A percentile compares a stretch with the other conserved stretches of the same genome.
These are phyloP conservation scores for Suncus etruscus DNA, from an alignment of 2,113 vertebrate genomes.

Conservation along the genomic window DNA sequence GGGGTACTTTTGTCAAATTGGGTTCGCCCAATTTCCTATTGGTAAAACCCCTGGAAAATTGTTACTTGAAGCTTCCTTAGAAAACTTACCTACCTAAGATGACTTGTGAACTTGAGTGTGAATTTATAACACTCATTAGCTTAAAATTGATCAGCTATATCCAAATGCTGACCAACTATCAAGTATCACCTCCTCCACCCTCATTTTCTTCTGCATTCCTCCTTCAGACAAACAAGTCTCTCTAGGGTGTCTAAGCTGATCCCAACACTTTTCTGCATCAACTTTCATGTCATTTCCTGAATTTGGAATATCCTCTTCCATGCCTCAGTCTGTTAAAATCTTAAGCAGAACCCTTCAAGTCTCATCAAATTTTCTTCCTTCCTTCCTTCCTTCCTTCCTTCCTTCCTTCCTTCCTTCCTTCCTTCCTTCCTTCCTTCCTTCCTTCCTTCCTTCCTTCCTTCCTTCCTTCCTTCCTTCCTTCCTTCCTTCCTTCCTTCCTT, in stretches of 20 bases:
- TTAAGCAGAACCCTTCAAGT: neutral
- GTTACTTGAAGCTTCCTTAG: neutral
- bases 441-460: too few relatives aligned
- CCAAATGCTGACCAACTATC: neutral
- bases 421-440: too few relatives aligned
- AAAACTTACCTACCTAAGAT: slow-evolving; percentile 36
- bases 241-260: neutral
- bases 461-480: too few relatives aligned
- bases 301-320: neutral
- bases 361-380: slow-evolving; percentile 32
- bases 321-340: neutral
- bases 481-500: too few relatives aligned
- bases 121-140: neutral
- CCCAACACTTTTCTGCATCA: neutral
- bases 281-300: neutral
- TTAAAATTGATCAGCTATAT: neutral
- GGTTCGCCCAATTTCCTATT: slow-evolving; percentile 53
- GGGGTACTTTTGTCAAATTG: neutral
- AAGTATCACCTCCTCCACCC: neutral
- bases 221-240: neutral
- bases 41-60: neutral
- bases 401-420: too few relatives aligned
- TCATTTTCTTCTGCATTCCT: neutral
- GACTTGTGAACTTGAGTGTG: slow-evolving; percentile 53
- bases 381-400: too few relatives aligned